phyloP scores from a whole-genome alignment of 2,888 invertebrate genomes.

The Tholera decimalis region DNA sequence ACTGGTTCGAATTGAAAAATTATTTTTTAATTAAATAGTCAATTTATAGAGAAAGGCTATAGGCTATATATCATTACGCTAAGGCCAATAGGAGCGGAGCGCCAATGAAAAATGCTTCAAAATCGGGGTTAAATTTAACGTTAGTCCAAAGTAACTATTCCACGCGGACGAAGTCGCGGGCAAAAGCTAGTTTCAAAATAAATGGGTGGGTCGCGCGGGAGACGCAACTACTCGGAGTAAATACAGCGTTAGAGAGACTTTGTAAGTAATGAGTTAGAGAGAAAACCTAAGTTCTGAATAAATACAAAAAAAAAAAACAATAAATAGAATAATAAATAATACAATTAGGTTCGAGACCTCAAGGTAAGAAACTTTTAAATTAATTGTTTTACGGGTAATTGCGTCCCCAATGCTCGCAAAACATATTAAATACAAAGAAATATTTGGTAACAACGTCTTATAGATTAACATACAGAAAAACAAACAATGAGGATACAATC shows the following conservation, averaged over 20 bases:
- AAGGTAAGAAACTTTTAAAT: conserved; percentile 21
- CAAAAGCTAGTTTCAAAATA: no score
- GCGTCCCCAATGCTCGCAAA: conserved; percentile 69
- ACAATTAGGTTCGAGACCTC: conserved; percentile 33
- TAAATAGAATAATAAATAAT: conserved; percentile 47
- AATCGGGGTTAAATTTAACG: no score
- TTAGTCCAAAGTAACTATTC: no score
- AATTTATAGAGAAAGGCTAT: no score
- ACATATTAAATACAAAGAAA: conserved; percentile 85
- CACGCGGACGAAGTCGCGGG: no score
- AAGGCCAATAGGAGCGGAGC: no score
- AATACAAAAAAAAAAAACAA: conserved; percentile 39
- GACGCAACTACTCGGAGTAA: conserved; percentile 45
- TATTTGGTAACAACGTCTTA: conserved; percentile 91
- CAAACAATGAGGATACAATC: conserved; percentile 67
- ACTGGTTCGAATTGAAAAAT: no score
- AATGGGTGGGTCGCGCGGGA: conserved; percentile 41
- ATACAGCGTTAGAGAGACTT: conserved; percentile 44
- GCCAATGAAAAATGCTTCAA: no score
- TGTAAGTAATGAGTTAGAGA: conserved; percentile 9
- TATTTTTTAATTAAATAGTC: no score
- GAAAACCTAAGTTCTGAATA: conserved; percentile 31
- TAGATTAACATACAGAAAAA: conserved; percentile 70
- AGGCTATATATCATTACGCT: no score
- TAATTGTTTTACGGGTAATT: conserved; percentile 41